These are phyloP conservation scores for Myrmophylax atrothorax DNA, from an alignment of 2,113 vertebrate genomes.

Conservation along the genomic window DNA sequence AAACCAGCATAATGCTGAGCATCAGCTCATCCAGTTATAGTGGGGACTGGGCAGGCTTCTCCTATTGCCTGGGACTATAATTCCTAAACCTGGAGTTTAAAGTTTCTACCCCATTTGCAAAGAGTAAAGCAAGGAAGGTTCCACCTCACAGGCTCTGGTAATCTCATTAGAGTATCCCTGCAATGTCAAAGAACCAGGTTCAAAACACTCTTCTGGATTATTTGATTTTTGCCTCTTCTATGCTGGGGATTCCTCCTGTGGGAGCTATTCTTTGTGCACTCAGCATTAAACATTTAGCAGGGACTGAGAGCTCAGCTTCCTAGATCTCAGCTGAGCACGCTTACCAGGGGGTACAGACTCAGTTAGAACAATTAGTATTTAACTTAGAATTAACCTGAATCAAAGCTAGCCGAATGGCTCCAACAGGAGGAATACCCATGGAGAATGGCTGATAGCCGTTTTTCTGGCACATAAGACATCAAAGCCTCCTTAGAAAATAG, in stretches of 20 bases:
- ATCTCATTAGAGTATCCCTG: slow-evolving; percentile 33
- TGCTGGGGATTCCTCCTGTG: slow-evolving; percentile 26
- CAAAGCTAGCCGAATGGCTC: accelerated
- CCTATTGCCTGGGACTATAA: background rate
- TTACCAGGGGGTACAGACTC: background rate
- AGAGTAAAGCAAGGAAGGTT: background rate
- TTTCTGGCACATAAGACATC: background rate
- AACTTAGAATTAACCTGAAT: background rate
- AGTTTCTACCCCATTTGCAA: background rate
- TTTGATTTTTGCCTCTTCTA: slow-evolving; percentile 27
- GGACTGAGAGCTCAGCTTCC: slow-evolving; percentile 16
- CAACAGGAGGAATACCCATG: background rate
- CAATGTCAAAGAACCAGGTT: slow-evolving; percentile 23
- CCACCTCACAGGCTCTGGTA: slow-evolving; percentile 22
- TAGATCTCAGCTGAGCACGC: background rate
- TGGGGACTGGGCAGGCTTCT: background rate
- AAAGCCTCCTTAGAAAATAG: background rate
- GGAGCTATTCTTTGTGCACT: slow-evolving; percentile 18
- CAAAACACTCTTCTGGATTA: slow-evolving; percentile 39
- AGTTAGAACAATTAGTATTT: slow-evolving; percentile 6
- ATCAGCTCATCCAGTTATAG: background rate
- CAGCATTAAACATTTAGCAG: slow-evolving; percentile 52
- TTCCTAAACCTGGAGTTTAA: background rate
- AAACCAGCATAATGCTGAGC: background rate
- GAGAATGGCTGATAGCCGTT: background rate